phyloP scores from a whole-genome alignment of 2,113 vertebrate species.

The Megaptera novaeangliae region DNA sequence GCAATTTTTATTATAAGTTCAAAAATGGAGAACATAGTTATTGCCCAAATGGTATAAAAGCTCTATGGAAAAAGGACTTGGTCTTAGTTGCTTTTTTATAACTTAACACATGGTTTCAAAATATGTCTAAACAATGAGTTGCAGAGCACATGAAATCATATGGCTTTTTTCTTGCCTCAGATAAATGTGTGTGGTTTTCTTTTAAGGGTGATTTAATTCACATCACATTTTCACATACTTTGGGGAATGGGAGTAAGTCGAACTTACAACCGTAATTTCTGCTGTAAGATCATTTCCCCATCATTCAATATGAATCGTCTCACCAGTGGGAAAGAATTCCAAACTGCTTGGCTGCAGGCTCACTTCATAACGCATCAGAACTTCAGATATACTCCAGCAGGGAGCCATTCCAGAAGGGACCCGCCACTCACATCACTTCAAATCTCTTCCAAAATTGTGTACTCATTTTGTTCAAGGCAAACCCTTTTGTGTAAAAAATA shows the following conservation, averaged over 20 bases:
- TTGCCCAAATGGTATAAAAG: neutral
- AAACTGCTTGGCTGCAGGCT: neutral
- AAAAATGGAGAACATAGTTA: conserved; percentile 21
- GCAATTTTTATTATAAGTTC: neutral
- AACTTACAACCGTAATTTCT: neutral
- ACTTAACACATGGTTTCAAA: neutral
- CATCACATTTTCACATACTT: neutral
- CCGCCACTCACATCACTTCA: neutral
- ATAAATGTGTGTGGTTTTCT: neutral
- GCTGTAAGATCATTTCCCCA: neutral
- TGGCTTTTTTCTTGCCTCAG: neutral
- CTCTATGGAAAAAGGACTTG: neutral
- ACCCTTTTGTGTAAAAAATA: neutral
- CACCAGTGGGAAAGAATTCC: neutral
- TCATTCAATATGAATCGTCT: neutral
- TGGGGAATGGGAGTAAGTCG: neutral
- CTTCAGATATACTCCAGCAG: neutral
- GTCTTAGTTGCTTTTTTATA: neutral
- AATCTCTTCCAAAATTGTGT: neutral
- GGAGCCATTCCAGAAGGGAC: neutral
- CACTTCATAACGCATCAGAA: neutral
- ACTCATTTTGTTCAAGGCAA: neutral
- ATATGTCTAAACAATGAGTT: neutral
- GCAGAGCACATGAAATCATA: neutral
- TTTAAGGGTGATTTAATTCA: neutral